phyloP scores from a whole-genome alignment of 2,797 vertebrate genomes.

The Silurus aristotelis region DNA sequence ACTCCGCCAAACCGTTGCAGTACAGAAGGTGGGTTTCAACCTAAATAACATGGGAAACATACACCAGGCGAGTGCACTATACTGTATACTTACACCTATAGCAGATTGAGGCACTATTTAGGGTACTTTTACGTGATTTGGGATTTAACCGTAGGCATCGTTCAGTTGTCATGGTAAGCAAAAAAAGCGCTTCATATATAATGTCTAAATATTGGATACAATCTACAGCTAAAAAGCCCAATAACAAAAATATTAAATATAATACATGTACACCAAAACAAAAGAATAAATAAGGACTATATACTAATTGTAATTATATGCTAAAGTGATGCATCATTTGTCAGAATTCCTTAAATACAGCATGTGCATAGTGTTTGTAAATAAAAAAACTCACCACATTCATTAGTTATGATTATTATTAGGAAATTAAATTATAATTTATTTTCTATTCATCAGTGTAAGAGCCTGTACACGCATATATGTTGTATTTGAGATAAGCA shows the following conservation, averaged over 20 bases:
- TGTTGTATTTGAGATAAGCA: background rate
- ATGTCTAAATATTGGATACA: background rate
- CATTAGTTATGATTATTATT: background rate
- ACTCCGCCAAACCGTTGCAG: conserved; percentile 64
- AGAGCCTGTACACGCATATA: background rate
- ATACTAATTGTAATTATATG: background rate
- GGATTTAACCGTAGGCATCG: background rate
- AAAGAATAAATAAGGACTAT: background rate
- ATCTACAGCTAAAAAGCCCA: background rate
- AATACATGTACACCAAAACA: background rate
- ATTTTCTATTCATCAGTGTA: background rate
- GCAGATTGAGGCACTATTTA: background rate
- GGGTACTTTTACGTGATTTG: background rate
- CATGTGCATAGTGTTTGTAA: background rate
- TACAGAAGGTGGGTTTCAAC: background rate
- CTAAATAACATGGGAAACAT: background rate
- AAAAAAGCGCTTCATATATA: background rate
- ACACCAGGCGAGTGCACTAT: background rate
- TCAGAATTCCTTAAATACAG: background rate
- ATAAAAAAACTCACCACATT: background rate
- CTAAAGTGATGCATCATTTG: background rate
- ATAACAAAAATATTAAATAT: background rate
- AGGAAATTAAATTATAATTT: too few species aligned
- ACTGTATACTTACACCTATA: too few species aligned
- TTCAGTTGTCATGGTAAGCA: conserved; percentile 11